phyloP scores from a whole-genome alignment of 2,888 invertebrate genomes.

The Temnothorax unifasciatus region DNA sequence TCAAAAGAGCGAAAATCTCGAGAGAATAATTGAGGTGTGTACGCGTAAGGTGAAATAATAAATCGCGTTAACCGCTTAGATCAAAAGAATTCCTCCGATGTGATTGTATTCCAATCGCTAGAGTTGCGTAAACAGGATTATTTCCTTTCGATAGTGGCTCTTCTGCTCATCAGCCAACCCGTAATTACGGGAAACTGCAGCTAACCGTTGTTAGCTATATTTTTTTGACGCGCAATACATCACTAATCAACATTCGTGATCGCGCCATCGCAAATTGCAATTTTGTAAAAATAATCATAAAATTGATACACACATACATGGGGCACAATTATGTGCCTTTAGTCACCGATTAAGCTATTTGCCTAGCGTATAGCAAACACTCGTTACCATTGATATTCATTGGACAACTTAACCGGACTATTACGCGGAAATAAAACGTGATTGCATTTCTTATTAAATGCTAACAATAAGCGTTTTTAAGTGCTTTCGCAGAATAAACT shows the following conservation, averaged over 20 bases:
- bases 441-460: slow-evolving; percentile 34
- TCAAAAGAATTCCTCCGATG: slow-evolving; percentile 22
- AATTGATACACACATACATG: slow-evolving; percentile 26
- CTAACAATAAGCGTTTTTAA: not conserved
- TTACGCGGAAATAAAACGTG: slow-evolving; percentile 15
- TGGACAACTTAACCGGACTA: slow-evolving; percentile 12
- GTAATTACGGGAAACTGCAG: slow-evolving; percentile 26
- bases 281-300: slow-evolving; percentile 34
- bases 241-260: slow-evolving; percentile 15
- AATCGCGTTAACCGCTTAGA: slow-evolving; percentile 19
- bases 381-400: slow-evolving; percentile 14
- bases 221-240: slow-evolving; percentile 48
- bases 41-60: not conserved
- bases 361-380: not conserved
- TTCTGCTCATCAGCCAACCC: not conserved
- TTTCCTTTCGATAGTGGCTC: slow-evolving; percentile 40
- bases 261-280: slow-evolving; percentile 9
- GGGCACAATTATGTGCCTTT: slow-evolving; percentile 1
- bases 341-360: slow-evolving; percentile 44
- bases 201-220: not conserved
- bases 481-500: slow-evolving; percentile 26
- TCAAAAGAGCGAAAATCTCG: slow-evolving; percentile 16
- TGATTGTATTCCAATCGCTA: slow-evolving; percentile 25
- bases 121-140: slow-evolving; percentile 40
- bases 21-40: slow-evolving; percentile 12